Conservation (phyloP, 2,888 invertebrate genomes). For the Zhengitettix transpicula region DNA sequence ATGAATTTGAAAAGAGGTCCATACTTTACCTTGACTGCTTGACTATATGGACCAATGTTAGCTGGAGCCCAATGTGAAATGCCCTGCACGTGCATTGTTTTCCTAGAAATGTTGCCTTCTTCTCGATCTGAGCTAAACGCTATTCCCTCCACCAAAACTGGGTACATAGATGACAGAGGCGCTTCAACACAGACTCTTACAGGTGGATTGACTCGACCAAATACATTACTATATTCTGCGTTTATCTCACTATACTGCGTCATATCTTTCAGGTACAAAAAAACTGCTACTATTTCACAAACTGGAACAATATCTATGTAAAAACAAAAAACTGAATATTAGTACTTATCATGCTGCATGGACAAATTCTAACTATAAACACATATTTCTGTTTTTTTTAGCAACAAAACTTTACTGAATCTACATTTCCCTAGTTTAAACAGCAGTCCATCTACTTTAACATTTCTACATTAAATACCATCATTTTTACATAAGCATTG, state of each 20-base stretch:
- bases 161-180: conserved; percentile 50
- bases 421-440: too few relatives aligned
- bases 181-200: conserved; percentile 72
- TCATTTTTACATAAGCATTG: too few relatives aligned
- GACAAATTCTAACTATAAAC: too few relatives aligned
- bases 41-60: conserved; percentile 92
- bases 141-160: conserved; percentile 61
- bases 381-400: too few relatives aligned
- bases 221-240: conserved; percentile 53
- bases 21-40: conserved; percentile 55
- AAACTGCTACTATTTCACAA: conserved; percentile 60
- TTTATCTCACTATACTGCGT: conserved; percentile 61
- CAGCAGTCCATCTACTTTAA: too few relatives aligned
- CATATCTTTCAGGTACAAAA: conserved; percentile 73
- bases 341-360: neutral
- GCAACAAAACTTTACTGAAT: too few relatives aligned
- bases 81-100: conserved; percentile 84
- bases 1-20: conserved; percentile 15
- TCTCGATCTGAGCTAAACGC: conserved; percentile 30
- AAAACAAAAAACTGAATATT: conserved; percentile 19
- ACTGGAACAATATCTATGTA: conserved; percentile 34
- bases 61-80: conserved; percentile 97
- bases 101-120: conserved; percentile 26
- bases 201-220: conserved; percentile 57
- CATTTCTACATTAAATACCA: too few relatives aligned